Conservation (phyloP, 2,797 vertebrate species). For the Enteromius anoplus region DNA sequence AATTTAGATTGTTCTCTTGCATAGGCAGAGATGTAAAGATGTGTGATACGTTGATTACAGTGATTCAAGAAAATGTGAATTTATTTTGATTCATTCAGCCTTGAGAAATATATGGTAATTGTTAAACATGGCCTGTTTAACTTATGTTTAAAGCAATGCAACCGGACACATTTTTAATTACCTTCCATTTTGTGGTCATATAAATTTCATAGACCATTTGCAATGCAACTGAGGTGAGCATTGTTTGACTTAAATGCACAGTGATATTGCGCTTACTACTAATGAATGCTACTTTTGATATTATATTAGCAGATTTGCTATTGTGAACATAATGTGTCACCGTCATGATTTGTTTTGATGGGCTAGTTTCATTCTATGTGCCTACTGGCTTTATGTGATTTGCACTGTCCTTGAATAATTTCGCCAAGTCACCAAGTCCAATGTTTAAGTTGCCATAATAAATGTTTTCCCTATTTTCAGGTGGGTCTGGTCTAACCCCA, state of each 20-base stretch:
- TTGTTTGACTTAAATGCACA: background rate
- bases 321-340: slow-evolving; percentile 4
- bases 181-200: background rate
- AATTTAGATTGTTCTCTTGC: background rate
- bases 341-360: background rate
- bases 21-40: background rate
- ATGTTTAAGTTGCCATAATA: background rate
- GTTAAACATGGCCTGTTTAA: background rate
- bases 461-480: slow-evolving; percentile 29
- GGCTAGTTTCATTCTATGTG: background rate
- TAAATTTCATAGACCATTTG: background rate
- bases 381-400: background rate
- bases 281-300: background rate
- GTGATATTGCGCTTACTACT: background rate
- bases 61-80: background rate
- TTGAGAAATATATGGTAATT: background rate
- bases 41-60: background rate
- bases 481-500: background rate
- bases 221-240: background rate
- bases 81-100: background rate
- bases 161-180: background rate
- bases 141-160: background rate
- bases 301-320: background rate
- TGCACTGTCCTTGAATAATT: background rate
- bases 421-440: background rate